Conservation (phyloP, 2,888 invertebrate species). For the Liodrosophila aerea region DNA sequence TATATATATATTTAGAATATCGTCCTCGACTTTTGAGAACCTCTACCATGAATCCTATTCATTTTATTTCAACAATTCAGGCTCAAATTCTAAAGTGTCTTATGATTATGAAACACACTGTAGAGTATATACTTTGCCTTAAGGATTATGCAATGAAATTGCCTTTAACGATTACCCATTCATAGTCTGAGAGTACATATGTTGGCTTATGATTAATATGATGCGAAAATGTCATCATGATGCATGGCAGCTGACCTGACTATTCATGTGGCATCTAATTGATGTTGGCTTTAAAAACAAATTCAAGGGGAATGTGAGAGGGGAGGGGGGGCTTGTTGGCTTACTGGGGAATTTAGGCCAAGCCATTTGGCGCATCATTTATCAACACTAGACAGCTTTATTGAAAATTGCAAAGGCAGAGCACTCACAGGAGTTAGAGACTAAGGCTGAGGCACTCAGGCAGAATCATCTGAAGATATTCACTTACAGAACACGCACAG, state of each 20-base stretch:
- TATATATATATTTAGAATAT: no score
- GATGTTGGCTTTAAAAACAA: neutral
- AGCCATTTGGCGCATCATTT: conserved; percentile 54
- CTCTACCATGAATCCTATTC: no score
- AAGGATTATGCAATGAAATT: no score
- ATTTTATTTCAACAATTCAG: no score
- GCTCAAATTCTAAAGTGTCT: no score
- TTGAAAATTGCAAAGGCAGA: conserved; percentile 48
- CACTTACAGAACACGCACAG: conserved; percentile 75
- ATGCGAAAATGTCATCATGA: conserved; percentile 14
- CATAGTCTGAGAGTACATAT: no score
- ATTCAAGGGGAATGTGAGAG: neutral
- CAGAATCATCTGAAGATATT: neutral
- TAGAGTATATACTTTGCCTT: no score
- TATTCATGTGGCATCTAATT: conserved; percentile 13
- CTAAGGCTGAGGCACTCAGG: neutral
- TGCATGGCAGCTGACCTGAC: conserved; percentile 16
- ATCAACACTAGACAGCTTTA: conserved; percentile 63
- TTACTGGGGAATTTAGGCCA: neutral
- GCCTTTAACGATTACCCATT: no score
- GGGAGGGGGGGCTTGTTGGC: neutral
- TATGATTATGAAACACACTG: no score
- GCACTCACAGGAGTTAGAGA: conserved; percentile 9
- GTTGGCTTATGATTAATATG: conserved; percentile 60
- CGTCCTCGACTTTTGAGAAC: no score